Conservation (phyloP, 2,888 invertebrate genomes). For the Tortrix viridana region DNA sequence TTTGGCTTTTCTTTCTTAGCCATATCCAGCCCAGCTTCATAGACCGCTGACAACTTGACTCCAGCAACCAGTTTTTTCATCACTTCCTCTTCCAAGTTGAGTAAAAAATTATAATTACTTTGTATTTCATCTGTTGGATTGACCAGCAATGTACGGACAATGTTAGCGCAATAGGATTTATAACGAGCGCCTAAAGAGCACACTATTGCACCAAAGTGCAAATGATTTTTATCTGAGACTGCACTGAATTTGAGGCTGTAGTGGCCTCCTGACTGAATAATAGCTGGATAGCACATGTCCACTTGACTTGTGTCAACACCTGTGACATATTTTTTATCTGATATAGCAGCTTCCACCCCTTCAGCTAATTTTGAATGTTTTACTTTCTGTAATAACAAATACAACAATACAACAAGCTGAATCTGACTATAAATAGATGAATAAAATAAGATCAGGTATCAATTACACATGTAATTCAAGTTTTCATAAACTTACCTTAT, state of each 20-base stretch:
- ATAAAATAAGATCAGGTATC: background rate
- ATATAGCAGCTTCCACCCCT: conserved; percentile 95
- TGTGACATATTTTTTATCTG: conserved; percentile 97
- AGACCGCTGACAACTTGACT: conserved; percentile 93
- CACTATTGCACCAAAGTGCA: conserved; percentile 98
- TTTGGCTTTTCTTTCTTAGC: conserved; percentile 94
- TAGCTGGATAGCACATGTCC: conserved; percentile 99
- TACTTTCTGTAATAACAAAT: conserved; percentile 89
- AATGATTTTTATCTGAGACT: conserved; percentile 94
- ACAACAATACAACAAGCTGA: too few relatives aligned
- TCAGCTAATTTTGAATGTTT: conserved; percentile 97
- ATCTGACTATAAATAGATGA: too few relatives aligned
- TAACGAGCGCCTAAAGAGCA: conserved; percentile 97
- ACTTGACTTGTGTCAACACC: conserved; percentile 95
- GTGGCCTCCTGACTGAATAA: conserved; percentile 99
- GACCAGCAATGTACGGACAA: conserved; percentile 97
- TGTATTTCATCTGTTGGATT: conserved; percentile 93
- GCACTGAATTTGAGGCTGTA: conserved; percentile 99
- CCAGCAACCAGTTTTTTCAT: conserved; percentile 93
- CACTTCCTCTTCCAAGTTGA: conserved; percentile 95
- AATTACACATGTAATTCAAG: background rate
- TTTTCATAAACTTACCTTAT: conserved; percentile 87
- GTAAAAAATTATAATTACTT: conserved; percentile 95
- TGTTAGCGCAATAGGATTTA: conserved; percentile 99
- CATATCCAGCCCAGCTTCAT: conserved; percentile 91